phyloP scores from a whole-genome alignment of 2,113 vertebrate genomes.

The Oophaga pumilio region DNA sequence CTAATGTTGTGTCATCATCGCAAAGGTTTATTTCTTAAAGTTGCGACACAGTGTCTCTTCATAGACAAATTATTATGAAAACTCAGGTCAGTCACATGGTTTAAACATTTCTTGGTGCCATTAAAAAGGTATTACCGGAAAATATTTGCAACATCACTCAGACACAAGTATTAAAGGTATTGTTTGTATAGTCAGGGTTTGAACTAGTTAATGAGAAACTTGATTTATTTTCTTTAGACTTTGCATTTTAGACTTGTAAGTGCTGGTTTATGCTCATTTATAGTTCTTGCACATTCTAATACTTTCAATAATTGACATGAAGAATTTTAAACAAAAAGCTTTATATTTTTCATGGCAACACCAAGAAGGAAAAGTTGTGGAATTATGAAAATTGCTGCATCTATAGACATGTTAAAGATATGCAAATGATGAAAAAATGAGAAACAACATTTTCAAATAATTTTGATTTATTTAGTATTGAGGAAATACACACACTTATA shows the following conservation, averaged over 20 bases:
- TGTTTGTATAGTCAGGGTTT: slow-evolving; percentile 24
- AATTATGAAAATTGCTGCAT: too few relatives aligned
- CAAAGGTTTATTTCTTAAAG: slow-evolving; percentile 32
- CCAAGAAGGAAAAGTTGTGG: too few relatives aligned
- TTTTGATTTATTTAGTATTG: too few relatives aligned
- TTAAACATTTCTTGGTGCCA: slow-evolving; percentile 39
- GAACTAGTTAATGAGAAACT: slow-evolving; percentile 25
- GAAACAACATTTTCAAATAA: too few relatives aligned
- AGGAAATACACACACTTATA: too few relatives aligned
- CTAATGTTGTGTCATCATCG: slow-evolving; percentile 47
- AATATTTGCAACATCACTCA: slow-evolving; percentile 44
- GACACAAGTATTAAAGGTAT: slow-evolving; percentile 27
- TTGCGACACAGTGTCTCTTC: slow-evolving; percentile 41
- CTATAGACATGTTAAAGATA: too few relatives aligned
- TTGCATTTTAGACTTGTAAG: neutral
- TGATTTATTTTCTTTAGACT: slow-evolving; percentile 41
- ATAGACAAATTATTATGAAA: slow-evolving; percentile 51
- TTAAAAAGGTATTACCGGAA: slow-evolving; percentile 52
- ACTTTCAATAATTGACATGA: slow-evolving; percentile 11
- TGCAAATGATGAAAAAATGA: too few relatives aligned
- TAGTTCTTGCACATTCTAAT: slow-evolving; percentile 6
- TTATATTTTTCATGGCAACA: slow-evolving; percentile 7
- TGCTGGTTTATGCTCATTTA: slow-evolving; percentile 5
- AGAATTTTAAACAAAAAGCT: neutral
- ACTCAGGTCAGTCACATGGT: slow-evolving; percentile 29